phyloP scores from a whole-genome alignment of 2,113 vertebrate species.

The Phainopepla nitens region DNA sequence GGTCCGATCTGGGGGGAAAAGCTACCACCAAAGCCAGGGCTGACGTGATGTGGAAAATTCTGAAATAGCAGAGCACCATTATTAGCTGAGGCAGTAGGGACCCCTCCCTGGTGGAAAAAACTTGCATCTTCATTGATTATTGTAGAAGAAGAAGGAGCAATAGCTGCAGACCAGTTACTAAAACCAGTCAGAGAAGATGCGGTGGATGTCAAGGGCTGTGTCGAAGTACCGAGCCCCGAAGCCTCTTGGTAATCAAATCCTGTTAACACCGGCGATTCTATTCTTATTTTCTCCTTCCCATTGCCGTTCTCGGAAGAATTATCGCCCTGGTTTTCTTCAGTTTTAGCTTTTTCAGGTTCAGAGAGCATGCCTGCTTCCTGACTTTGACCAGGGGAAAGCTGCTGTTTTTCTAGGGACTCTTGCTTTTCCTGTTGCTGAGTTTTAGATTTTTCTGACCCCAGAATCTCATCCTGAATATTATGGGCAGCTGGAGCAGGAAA shows the following conservation, averaged over 20 bases:
- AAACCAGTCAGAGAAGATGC: constrained; percentile 94
- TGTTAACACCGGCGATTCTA: constrained; percentile 91
- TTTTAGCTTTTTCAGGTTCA: constrained; percentile 85
- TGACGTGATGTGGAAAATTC: constrained; percentile 96
- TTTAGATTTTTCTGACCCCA: constrained; percentile 96
- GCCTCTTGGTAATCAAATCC: constrained; percentile 97
- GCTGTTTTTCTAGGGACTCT: constrained; percentile 93
- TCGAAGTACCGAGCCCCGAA: constrained; percentile 87
- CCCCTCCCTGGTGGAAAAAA: constrained; percentile 90
- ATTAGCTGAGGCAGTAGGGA: constrained; percentile 87
- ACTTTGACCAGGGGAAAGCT: constrained; percentile 85
- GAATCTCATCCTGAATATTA: constrained; percentile 99
- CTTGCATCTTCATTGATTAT: constrained; percentile 95
- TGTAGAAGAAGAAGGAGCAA: constrained; percentile 91
- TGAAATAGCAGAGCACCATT: constrained; percentile 96
- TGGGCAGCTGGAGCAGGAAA: constrained; percentile 91
- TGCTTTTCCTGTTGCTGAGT: constrained; percentile 92
- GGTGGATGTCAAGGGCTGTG: constrained; percentile 89
- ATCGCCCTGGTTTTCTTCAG: constrained; percentile 86
- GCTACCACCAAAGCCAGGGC: constrained; percentile 92
- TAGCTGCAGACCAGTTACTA: constrained; percentile 97
- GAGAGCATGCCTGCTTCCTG: constrained; percentile 89
- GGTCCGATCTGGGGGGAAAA: constrained; percentile 97
- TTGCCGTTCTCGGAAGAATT: constrained; percentile 84
- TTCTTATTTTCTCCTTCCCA: constrained; percentile 91